A percentile compares a stretch with the other conserved stretches of the same genome.
These are phyloP conservation scores for Ranitomeya imitator DNA, from an alignment of 2,113 vertebrate species.

Conservation along the genomic window DNA sequence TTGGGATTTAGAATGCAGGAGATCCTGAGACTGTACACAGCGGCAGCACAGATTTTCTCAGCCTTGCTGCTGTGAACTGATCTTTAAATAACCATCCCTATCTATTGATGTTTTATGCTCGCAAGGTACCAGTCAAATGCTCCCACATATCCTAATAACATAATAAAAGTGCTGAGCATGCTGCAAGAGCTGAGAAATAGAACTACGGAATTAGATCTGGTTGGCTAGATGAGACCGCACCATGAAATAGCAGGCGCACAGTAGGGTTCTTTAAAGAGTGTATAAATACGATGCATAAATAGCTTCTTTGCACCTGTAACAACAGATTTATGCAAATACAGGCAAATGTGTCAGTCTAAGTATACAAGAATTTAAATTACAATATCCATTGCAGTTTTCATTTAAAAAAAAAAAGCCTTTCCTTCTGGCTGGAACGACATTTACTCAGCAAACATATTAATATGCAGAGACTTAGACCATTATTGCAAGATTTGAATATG, in stretches of 20 bases:
- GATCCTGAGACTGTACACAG: not conserved
- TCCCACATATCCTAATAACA: conserved; percentile 49
- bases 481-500: conserved; percentile 17
- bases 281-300: conserved; percentile 52
- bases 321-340: conserved; percentile 43
- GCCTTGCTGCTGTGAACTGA: conserved; percentile 19
- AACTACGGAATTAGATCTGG: conserved; percentile 51
- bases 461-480: conserved; percentile 14
- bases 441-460: conserved; percentile 38
- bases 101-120: conserved; percentile 53
- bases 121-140: conserved; percentile 41
- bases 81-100: conserved; percentile 54
- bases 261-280: conserved; percentile 24
- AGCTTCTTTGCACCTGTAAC: conserved; percentile 32
- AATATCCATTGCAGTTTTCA: conserved; percentile 21
- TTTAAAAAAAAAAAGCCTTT: not conserved
- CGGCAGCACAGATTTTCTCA: conserved; percentile 7
- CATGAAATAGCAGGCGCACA: conserved; percentile 36
- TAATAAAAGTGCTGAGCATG: conserved; percentile 55
- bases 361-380: conserved; percentile 41
- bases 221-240: conserved; percentile 46
- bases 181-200: conserved; percentile 28
- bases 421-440: conserved; percentile 33
- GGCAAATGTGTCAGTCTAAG: not conserved
- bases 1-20: conserved; percentile 15